Conservation (phyloP, 2,888 invertebrate species). For the Drosophila mulleri region DNA sequence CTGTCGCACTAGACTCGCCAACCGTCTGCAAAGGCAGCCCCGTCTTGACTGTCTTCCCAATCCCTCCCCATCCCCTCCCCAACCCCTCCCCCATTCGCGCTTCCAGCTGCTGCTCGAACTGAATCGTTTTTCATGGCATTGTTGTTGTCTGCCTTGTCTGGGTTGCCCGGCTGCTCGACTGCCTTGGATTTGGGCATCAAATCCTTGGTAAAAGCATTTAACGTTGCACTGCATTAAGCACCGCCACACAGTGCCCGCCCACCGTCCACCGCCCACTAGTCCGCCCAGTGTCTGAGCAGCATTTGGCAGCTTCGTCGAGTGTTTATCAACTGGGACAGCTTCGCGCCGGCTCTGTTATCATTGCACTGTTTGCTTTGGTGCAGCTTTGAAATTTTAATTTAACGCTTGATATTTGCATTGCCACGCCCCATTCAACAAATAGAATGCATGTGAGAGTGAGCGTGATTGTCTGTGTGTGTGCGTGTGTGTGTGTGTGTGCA, state of each 20-base stretch:
- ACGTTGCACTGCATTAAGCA: conserved; percentile 79
- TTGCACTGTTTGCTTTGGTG: conserved; percentile 66
- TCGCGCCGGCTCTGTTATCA: conserved; percentile 54
- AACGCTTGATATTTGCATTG: conserved; percentile 70
- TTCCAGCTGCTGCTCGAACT: conserved; percentile 6
- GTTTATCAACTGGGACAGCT: conserved; percentile 49
- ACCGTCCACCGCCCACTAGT: background rate
- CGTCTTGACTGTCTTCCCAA: conserved; percentile 15
- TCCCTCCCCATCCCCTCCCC: too few relatives aligned
- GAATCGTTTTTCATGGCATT: conserved; percentile 64
- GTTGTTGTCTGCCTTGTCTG: conserved; percentile 59
- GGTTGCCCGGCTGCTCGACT: conserved; percentile 48
- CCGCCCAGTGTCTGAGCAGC: conserved; percentile 26
- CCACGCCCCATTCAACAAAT: conserved; percentile 34
- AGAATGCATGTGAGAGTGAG: conserved; percentile 3
- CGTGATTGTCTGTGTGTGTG: background rate
- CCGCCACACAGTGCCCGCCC: conserved; percentile 4
- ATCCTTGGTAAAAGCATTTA: conserved; percentile 83
- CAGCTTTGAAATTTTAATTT: conserved; percentile 76
- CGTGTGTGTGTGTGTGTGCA: background rate
- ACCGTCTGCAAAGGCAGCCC: conserved; percentile 27
- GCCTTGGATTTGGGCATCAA: conserved; percentile 68
- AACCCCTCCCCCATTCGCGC: background rate
- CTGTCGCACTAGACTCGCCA: conserved; percentile 69
- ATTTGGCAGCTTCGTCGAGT: conserved; percentile 28